Evolutionary conservation across 2,888 invertebrate genomes (phyloP).

Genomic region (Cheilosia scutellata): DNA sequence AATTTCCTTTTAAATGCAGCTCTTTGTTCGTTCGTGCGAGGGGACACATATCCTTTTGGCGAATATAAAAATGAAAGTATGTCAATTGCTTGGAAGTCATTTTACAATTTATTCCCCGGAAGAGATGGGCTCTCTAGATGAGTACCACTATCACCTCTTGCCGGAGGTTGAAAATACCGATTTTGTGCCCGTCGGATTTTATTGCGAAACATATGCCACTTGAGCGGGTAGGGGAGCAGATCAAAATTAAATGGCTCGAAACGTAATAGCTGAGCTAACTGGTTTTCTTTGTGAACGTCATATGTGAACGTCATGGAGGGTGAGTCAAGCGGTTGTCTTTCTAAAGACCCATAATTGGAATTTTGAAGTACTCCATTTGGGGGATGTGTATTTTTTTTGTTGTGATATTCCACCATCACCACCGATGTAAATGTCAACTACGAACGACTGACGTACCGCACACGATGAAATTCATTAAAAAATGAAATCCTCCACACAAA

Average conservation of each 20-base stretch:
- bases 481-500: slow-evolving; percentile 22
- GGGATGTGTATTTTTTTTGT: not conserved
- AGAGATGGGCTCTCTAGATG: not conserved
- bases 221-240: not conserved
- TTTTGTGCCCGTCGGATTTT: slow-evolving; percentile 20
- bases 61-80: slow-evolving; percentile 26
- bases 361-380: slow-evolving; percentile 27
- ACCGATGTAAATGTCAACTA: not conserved
- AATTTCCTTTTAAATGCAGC: slow-evolving; percentile 17
- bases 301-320: not conserved
- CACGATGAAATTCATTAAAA: slow-evolving; percentile 39
- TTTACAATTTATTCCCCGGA: slow-evolving; percentile 49
- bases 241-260: slow-evolving; percentile 49
- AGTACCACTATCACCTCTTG: not conserved
- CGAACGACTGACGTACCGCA: not conserved
- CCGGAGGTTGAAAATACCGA: slow-evolving; percentile 25
- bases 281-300: not conserved
- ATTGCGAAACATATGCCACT: slow-evolving; percentile 1
- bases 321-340: not conserved
- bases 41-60: not conserved
- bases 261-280: slow-evolving; percentile 17
- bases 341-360: slow-evolving; percentile 53
- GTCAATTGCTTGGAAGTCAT: slow-evolving; percentile 61
- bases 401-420: not conserved
- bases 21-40: slow-evolving; percentile 2